Evolutionary conservation across 1,140 invertebrate species (phyloP).

Genomic region (Saccostrea echinata): DNA sequence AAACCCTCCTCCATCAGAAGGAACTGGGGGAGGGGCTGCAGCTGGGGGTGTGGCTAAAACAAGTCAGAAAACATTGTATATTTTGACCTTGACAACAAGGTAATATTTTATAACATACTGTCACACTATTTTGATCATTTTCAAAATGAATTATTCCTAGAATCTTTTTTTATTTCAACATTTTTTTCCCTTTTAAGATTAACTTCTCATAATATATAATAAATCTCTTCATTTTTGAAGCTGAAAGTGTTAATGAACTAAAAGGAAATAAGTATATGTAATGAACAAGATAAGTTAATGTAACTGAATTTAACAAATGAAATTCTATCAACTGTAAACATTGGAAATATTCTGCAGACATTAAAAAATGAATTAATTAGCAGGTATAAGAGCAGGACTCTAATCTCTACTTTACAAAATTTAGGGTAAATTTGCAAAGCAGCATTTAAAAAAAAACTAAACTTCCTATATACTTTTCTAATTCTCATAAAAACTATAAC

Average conservation of each 20-base stretch:
- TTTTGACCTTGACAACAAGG: not conserved
- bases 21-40: not conserved
- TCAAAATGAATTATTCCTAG: not conserved
- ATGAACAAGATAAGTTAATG: not conserved
- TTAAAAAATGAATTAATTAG: not conserved
- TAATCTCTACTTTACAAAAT: not conserved
- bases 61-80: not conserved
- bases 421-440: not conserved
- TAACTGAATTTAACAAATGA: too few relatives aligned
- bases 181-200: not conserved
- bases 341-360: not conserved
- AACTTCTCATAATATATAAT: not conserved
- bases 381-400: not conserved
- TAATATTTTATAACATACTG: not conserved
- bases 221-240: not conserved
- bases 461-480: not conserved
- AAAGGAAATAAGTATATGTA: not conserved
- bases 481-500: not conserved
- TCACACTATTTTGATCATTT: not conserved
- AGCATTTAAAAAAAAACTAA: not conserved
- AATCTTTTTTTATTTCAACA: not conserved
- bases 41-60: conserved; percentile 44
- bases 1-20: conserved; percentile 32
- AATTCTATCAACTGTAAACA: not conserved
- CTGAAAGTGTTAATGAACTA: not conserved